Evolutionary conservation across 2,113 vertebrate genomes (phyloP), one percentile per base, ranked within the genome.

Genomic region (Asarcornis scutulata): DNA sequence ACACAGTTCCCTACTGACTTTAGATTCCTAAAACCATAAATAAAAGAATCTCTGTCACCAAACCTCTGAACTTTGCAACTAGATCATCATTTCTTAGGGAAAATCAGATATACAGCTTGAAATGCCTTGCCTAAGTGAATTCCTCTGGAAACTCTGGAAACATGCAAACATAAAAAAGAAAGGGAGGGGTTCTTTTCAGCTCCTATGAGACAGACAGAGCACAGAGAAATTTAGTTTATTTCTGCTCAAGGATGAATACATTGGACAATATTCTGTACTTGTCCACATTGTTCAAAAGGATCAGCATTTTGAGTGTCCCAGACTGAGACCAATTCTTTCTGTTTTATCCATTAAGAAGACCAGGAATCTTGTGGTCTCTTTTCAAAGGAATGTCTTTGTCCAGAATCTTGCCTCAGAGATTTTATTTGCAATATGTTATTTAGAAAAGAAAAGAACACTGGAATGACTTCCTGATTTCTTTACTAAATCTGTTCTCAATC

Each of bases 281-380:
- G 68, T 67, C 53, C 66, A 56, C 38, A 68, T 68, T 86, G 44
- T 92, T 92, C 80, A 89, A 96, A 96, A 93, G 17, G 60, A 93
- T 95, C 80, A 66, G 31, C 12, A 46, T 55, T 88, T 64, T 84
- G 58, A 79, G 66, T 48, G 88, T 74, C 73, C 38, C 83, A 91
- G 68, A 91, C 74, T 2, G 27, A 90, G 62, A 94, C 29, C 12
- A 92, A 76, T 84, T 88, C 75, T 93, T 91, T 93, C 88, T 95
- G 73, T 76, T 95, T 95, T 96, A 94, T 96, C 80, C 66, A 84
- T 94, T 96, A 95, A 94, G 76, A 75, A 42, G 62, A 96, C 62
- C 63, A 94, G 77, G 96, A 95, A 93, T 92, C 90, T 82, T 96
- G 96, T 84, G 86, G 88, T 97, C 88, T 94, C n/a, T 91, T 96